A percentile compares a stretch with the other conserved stretches of the same genome.
These are phyloP conservation scores for Antechinus flavipes DNA, from an alignment of 2,113 vertebrate genomes.

Conservation along the genomic window DNA sequence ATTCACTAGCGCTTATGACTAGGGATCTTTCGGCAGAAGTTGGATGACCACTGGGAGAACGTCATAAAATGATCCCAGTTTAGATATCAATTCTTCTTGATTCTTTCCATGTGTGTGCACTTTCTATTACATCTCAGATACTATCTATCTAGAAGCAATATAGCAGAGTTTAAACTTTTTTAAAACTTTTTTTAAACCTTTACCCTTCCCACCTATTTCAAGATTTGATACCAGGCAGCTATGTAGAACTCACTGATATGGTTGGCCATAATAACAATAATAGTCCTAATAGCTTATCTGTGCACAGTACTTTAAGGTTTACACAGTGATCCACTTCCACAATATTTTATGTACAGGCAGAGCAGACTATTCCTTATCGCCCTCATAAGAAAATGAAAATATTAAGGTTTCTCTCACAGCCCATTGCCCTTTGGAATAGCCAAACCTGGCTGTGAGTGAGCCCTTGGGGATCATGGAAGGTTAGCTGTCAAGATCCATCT, in stretches of 20 bases:
- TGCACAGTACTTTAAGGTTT: background rate
- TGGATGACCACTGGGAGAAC: background rate
- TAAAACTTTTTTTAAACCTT: background rate
- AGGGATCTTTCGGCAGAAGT: background rate
- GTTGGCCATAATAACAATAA: background rate
- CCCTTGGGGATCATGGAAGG: background rate
- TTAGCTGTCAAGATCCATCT: background rate
- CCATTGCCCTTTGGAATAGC: background rate
- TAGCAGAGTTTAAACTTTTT: background rate
- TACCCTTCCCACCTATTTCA: background rate
- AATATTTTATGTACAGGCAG: background rate
- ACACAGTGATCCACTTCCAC: background rate
- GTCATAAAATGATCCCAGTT: background rate
- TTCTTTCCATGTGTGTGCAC: background rate
- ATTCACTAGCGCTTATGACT: background rate
- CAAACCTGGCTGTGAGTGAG: background rate
- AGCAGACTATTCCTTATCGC: background rate
- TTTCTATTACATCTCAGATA: background rate
- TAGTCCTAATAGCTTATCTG: background rate
- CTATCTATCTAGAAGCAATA: background rate
- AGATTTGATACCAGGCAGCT: background rate
- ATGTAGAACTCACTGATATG: background rate
- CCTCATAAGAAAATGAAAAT: background rate
- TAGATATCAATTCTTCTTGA: background rate
- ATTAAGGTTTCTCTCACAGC: background rate